A percentile compares a stretch with the other conserved stretches of the same genome.
Conservation (phyloP, 64 coral and sea anemone species). For the Astreopora myriophthalma region DNA sequence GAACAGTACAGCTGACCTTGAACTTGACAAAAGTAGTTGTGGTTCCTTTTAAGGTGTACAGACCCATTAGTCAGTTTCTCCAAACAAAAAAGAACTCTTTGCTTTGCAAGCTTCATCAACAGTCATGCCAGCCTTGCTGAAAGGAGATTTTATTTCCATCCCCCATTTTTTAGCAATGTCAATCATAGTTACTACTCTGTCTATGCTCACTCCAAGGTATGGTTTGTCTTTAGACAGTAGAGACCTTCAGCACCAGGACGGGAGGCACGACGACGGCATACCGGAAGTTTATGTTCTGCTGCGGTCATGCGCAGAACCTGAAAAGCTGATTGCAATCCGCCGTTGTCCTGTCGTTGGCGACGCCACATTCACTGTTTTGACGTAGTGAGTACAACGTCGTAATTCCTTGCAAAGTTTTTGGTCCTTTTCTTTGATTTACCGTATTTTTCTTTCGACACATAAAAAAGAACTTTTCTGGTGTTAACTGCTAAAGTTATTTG, state of each 20-base stretch:
- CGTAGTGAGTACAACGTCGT: neutral
- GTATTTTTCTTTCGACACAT: neutral
- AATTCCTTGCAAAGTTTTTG: neutral
- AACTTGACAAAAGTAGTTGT: constrained; percentile 57
- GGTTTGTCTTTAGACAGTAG: constrained; percentile 60
- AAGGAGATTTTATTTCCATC: constrained; percentile 72
- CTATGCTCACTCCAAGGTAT: constrained; percentile 65
- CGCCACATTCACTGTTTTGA: neutral
- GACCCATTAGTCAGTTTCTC: constrained; percentile 25
- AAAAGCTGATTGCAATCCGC: neutral
- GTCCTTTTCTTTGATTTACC: neutral
- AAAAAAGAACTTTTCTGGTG: neutral
- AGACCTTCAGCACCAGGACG: neutral
- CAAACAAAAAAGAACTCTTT: constrained; percentile 55
- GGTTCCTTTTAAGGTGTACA: constrained; percentile 48
- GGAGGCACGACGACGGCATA: constrained; percentile 24
- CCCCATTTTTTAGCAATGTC: constrained; percentile 45
- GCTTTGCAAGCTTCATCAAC: constrained; percentile 63
- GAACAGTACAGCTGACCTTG: constrained; percentile 60
- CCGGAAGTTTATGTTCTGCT: constrained; percentile 22
- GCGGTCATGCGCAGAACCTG: constrained; percentile 5
- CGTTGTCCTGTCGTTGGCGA: neutral
- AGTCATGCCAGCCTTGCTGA: constrained; percentile 64
- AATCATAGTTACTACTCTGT: constrained; percentile 63
- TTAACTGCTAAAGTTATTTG: neutral